Base-by-base conservation (phyloP, 2,113 vertebrate species). In the Epinephelus cyanopodus region DNA sequence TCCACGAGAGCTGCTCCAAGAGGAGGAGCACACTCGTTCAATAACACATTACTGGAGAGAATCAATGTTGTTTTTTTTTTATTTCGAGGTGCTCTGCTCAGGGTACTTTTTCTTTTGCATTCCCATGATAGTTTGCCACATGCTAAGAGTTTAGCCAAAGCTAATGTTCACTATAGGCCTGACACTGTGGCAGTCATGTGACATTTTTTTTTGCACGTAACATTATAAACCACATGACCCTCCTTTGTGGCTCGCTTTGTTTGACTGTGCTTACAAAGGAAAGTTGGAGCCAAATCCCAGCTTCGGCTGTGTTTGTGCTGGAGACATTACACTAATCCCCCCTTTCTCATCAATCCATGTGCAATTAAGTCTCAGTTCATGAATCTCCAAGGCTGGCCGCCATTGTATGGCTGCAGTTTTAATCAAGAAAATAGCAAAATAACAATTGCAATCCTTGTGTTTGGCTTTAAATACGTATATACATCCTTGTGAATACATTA, bases 181-280 rank as follows among this genome's bases (percentile, higher is more conserved):
- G 48, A 74, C 18, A 6, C 53, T 37, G 25, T 47, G 45, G 57
- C 6, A 50, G 87, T 84, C 82, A 75, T 71, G 60, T 83, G 79
- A 83, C 60, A 14, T 72, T 19, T 29, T 19, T 29, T 29, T 48
- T 11, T 33, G 39, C 64, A 64, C 65, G 69, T 60, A 75, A 73
- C 58, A 45, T 48, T 64, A 33, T 57, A 65, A 70, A 82, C 60
- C 81, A 81, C 81, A 77, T 87, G 82, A 89, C 33, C 56, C 33
- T 62, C 29, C n/a, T 87, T 89, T 80, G 62, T 84, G 77, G 71
- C 48, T 47, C 50, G 77, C 67, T 91, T 90, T 89, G 80, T 81
- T 89, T 74, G 52, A 67, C 71, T 74, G 52, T 79, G 61, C 50
- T 80, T 63, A 73, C 65, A 77, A 74, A 65, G 57, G 58, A 79